phyloP scores from a whole-genome alignment of 1,140 invertebrate genomes.

The Panagrolaimus sp. region DNA sequence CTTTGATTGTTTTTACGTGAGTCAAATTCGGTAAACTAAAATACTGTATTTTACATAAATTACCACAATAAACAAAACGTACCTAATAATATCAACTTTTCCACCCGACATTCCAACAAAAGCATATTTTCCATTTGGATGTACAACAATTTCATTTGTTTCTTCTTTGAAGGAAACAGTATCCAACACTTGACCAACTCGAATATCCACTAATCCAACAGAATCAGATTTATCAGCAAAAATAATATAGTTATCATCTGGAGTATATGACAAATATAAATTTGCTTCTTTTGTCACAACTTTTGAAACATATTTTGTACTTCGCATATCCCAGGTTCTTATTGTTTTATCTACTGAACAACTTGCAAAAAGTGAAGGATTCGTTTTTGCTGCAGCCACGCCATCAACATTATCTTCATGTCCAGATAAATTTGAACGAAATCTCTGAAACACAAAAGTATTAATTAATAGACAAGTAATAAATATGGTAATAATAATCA shows the following conservation, averaged over 20 bases:
- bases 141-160: slow-evolving; percentile 4
- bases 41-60: background rate
- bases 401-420: slow-evolving; percentile 8
- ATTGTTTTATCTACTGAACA: slow-evolving; percentile 14
- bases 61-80: no score
- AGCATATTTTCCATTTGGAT: background rate
- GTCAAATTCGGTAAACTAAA: slow-evolving; percentile 1
- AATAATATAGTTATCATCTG: slow-evolving; percentile 5
- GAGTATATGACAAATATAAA: background rate
- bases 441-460: background rate
- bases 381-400: background rate
- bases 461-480: background rate
- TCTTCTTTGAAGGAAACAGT: background rate
- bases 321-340: background rate
- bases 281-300: background rate
- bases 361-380: background rate
- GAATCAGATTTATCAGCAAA: background rate
- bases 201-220: background rate
- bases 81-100: background rate
- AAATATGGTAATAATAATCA: background rate
- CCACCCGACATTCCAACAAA: slow-evolving; percentile 8
- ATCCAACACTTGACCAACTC: background rate
- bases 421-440: background rate
- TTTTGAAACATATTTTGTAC: background rate
- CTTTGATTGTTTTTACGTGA: background rate